Evolutionary conservation across 2,888 invertebrate genomes (phyloP).

Genomic region (Caenorhabditis parvicauda): DNA sequence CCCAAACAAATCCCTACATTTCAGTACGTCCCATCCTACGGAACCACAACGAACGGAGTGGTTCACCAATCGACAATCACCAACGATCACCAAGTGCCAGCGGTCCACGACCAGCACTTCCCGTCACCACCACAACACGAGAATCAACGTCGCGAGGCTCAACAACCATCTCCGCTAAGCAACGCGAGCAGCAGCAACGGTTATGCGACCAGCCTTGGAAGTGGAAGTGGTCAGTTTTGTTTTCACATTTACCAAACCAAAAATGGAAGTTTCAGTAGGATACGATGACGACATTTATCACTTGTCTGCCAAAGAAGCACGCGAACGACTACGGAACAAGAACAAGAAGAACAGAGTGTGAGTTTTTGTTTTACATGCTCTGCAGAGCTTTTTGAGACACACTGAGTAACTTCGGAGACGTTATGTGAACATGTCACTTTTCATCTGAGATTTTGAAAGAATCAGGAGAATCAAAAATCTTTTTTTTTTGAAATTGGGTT

Average conservation of each 20-base stretch:
- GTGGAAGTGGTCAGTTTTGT: constrained; percentile 12
- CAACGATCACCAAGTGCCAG: constrained; percentile 15
- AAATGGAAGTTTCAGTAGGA: constrained; percentile 15
- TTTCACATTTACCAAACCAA: neutral
- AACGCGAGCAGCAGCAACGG: constrained; percentile 26
- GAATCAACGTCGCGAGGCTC: constrained; percentile 14
- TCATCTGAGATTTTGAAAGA: neutral
- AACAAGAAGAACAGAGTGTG: constrained; percentile 34
- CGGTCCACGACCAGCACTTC: constrained; percentile 16
- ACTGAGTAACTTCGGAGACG: too few species aligned
- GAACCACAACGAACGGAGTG: neutral
- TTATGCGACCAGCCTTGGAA: constrained; percentile 21
- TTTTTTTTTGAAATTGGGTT: neutral
- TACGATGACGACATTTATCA: constrained; percentile 52
- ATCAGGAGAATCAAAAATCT: neutral
- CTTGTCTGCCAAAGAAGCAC: constrained; percentile 58
- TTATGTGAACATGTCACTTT: too few species aligned
- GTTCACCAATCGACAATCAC: constrained; percentile 10
- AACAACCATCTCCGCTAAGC: constrained; percentile 24
- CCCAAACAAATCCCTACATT: too few species aligned
- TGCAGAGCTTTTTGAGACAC: neutral
- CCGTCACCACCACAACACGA: constrained; percentile 11
- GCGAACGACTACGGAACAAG: constrained; percentile 48
- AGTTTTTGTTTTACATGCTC: constrained; percentile 5
- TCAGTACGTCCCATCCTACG: constrained; percentile 28